Evolutionary conservation across 2,888 invertebrate genomes (phyloP).

Genomic region (Drosophila buzzatii): DNA sequence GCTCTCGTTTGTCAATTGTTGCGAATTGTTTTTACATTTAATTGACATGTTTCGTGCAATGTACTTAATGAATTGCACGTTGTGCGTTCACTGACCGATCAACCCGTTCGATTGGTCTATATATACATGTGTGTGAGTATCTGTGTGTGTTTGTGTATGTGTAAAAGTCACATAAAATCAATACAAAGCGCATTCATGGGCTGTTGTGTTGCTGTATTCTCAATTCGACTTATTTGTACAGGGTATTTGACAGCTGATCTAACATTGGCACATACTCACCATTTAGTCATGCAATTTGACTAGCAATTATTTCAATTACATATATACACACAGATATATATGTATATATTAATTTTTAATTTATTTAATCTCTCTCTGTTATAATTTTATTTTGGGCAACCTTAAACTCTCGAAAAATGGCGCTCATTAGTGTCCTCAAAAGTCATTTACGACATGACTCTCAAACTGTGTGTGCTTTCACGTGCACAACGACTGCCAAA

Average conservation of each 20-base stretch:
- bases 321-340: not conserved
- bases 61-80: slow-evolving; percentile 62
- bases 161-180: slow-evolving; percentile 1
- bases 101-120: slow-evolving; percentile 6
- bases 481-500: slow-evolving; percentile 68
- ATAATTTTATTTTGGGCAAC: not conserved
- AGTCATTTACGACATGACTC: slow-evolving; percentile 23
- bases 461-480: slow-evolving; percentile 57
- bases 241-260: not conserved
- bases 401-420: not conserved
- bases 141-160: slow-evolving; percentile 9
- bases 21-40: slow-evolving; percentile 52
- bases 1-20: slow-evolving; percentile 53
- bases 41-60: slow-evolving; percentile 69
- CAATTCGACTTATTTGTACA: not conserved
- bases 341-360: not conserved
- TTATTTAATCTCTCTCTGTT: slow-evolving; percentile 1
- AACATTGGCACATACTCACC: not conserved
- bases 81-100: slow-evolving; percentile 70
- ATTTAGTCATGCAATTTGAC: slow-evolving; percentile 5
- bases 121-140: slow-evolving; percentile 1
- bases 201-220: not conserved
- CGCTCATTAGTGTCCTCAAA: slow-evolving; percentile 14
- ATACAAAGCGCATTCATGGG: not conserved
- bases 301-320: slow-evolving; percentile 1